phyloP scores from a whole-genome alignment of 2,888 invertebrate species.

The Leptothorax acervorum region DNA sequence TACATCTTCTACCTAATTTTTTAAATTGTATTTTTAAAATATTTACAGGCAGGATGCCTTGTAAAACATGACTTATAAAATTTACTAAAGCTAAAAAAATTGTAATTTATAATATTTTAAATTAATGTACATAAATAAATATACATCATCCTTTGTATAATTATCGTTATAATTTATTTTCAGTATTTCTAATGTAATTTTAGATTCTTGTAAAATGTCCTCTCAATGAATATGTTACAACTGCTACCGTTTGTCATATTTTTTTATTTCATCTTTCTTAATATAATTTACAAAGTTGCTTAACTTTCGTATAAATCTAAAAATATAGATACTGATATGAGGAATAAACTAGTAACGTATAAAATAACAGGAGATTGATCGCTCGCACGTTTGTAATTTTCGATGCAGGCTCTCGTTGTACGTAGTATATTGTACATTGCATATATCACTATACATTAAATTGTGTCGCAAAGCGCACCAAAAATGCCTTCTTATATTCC shows the following conservation, averaged over 20 bases:
- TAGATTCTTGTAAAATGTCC: not conserved
- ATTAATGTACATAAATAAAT: not conserved
- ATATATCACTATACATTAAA: constrained; percentile 74
- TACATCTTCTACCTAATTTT: not conserved
- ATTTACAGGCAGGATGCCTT: not conserved
- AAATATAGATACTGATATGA: constrained; percentile 80
- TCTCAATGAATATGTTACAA: not conserved
- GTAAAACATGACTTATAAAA: not conserved
- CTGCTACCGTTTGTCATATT: constrained; percentile 36
- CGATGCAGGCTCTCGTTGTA: constrained; percentile 71
- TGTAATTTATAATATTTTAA: not conserved
- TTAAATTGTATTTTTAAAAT: not conserved
- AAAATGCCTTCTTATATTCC: constrained; percentile 56
- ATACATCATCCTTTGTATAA: not conserved
- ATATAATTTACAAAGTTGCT: constrained; percentile 84
- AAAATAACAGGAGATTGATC: constrained; percentile 80
- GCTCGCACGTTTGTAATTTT: constrained; percentile 70
- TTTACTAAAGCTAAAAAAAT: not conserved
- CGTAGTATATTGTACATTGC: constrained; percentile 78
- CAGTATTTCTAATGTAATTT: not conserved
- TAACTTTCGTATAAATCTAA: constrained; percentile 80
- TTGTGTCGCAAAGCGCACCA: constrained; percentile 66
- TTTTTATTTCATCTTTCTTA: constrained; percentile 82
- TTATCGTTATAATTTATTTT: not conserved
- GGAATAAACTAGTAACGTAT: constrained; percentile 76